Percentiles rank a stretch among this genome's conserved stretches.
Conservation (phyloP, 2,888 invertebrate genomes). For the Drosophila emarginata region DNA sequence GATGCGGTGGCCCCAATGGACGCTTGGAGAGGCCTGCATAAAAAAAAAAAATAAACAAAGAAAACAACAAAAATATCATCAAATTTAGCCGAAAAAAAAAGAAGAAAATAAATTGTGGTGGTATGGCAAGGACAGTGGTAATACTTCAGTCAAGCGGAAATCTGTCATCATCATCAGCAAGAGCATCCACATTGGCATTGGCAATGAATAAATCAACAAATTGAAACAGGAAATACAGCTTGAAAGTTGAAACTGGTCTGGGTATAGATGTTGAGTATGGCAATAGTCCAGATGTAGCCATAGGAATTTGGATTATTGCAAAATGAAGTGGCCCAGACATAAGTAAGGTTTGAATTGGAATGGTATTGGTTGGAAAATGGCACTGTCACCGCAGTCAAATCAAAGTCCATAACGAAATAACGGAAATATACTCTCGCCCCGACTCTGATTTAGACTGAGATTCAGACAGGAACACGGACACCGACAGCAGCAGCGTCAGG, state of each 20-base stretch:
- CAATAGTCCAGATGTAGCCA: constrained; percentile 37
- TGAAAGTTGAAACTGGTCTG: constrained; percentile 43
- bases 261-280: not conserved
- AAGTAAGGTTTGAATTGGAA: constrained; percentile 39
- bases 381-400: constrained; percentile 31
- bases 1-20: constrained; percentile 82
- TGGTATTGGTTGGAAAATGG: constrained; percentile 10
- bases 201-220: constrained; percentile 72
- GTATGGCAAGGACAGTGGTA: too few relatives aligned
- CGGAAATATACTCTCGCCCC: constrained; percentile 60
- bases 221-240: constrained; percentile 72
- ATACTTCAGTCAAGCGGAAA: constrained; percentile 25
- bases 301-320: constrained; percentile 73
- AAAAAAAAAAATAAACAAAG: not conserved
- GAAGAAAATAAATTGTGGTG: not conserved
- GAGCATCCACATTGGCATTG: constrained; percentile 37
- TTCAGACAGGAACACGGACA: not conserved
- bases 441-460: not conserved
- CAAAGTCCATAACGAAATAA: constrained; percentile 45
- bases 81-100: constrained; percentile 12
- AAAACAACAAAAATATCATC: constrained; percentile 11
- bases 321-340: constrained; percentile 45
- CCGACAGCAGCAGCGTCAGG: not conserved
- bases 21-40: constrained; percentile 81
- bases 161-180: constrained; percentile 8